phyloP scores from a whole-genome alignment of 2,113 vertebrate species.

The Macquaria australasica region DNA sequence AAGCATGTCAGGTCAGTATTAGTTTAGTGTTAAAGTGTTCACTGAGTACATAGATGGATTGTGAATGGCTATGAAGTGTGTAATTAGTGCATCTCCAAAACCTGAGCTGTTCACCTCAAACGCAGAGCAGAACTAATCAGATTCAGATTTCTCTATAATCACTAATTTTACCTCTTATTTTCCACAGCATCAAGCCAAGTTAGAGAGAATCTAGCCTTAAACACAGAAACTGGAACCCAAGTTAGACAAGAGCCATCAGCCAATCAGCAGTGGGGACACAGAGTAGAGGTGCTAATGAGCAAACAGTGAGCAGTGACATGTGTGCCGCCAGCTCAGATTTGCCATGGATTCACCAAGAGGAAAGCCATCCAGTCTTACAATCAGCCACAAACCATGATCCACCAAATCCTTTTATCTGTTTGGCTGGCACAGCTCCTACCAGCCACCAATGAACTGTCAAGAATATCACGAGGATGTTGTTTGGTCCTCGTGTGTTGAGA shows the following conservation, averaged over 20 bases:
- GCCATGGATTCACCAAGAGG: neutral
- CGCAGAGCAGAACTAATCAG: neutral
- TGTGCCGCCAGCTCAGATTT: neutral
- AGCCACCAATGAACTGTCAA: neutral
- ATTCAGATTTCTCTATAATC: too few relatives aligned
- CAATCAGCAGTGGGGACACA: slow-evolving; percentile 10
- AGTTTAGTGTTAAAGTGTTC: neutral
- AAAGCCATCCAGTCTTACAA: neutral
- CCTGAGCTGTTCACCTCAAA: neutral
- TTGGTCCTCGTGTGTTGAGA: neutral
- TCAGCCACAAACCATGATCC: slow-evolving; percentile 20
- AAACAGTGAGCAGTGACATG: slow-evolving; percentile 18
- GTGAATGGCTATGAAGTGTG: neutral
- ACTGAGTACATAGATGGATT: neutral
- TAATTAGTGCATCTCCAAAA: neutral
- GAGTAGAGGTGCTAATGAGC: slow-evolving; percentile 33
- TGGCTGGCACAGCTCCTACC: neutral
- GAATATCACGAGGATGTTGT: neutral
- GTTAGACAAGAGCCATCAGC: neutral
- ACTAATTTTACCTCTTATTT: neutral
- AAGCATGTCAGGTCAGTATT: neutral
- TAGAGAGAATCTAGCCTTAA: neutral
- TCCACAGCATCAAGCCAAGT: too few relatives aligned
- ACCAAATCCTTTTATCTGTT: slow-evolving; percentile 10
- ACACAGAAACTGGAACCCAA: neutral